Evolutionary conservation across 2,888 invertebrate genomes (phyloP).

Genomic region (Dascillus cervinus): DNA sequence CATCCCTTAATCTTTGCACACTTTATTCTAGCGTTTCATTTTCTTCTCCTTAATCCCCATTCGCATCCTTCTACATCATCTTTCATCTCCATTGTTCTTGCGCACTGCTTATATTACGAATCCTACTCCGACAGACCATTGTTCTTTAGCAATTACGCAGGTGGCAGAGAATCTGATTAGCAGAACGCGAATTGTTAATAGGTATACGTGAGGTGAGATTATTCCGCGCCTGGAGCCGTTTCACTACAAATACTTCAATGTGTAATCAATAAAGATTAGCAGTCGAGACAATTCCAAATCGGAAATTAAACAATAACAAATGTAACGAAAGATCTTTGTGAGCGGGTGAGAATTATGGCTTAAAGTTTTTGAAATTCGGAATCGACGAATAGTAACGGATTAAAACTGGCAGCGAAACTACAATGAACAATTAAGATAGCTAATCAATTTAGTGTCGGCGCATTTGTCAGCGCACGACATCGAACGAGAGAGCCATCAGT

Average conservation of each 20-base stretch:
- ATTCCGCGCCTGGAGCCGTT: slow-evolving; percentile 14
- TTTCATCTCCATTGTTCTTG: slow-evolving; percentile 27
- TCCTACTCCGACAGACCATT: slow-evolving; percentile 20
- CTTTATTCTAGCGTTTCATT: slow-evolving; percentile 27
- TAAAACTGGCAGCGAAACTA: slow-evolving; percentile 19
- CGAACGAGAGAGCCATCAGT: slow-evolving; percentile 21
- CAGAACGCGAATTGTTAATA: slow-evolving; percentile 25
- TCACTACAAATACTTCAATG: no score
- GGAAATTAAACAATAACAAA: no score
- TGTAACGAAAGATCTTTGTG: no score
- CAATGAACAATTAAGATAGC: slow-evolving; percentile 28
- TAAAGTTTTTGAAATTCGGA: no score
- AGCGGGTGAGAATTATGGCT: no score
- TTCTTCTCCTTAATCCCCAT: slow-evolving; percentile 26
- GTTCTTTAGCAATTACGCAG: slow-evolving; percentile 27
- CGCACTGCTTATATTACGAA: slow-evolving; percentile 23
- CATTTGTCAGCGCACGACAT: slow-evolving; percentile 27
- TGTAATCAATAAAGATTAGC: no score
- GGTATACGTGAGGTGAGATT: slow-evolving; percentile 14
- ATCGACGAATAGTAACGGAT: no score
- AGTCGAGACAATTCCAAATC: no score
- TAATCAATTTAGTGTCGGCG: slow-evolving; percentile 31
- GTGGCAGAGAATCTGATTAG: slow-evolving; percentile 29
- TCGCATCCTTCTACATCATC: slow-evolving; percentile 27
- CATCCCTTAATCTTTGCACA: slow-evolving; percentile 26